A percentile compares a stretch with the other conserved stretches of the same genome.
phyloP scores from a whole-genome alignment of 2,113 vertebrate genomes.

The Albula glossodonta region DNA sequence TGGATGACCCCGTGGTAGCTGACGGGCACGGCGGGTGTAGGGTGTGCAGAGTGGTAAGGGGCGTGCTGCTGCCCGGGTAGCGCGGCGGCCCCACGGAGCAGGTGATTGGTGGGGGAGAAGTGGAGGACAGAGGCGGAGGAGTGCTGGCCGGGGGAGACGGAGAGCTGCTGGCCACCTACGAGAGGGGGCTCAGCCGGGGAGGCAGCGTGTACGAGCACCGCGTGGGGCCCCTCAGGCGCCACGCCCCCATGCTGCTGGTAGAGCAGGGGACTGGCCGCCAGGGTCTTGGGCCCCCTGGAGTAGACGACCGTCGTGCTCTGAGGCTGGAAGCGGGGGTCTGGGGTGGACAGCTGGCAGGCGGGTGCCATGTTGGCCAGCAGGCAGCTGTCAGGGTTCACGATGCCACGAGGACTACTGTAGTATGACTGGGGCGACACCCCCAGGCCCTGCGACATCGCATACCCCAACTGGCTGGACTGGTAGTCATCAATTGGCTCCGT shows the following conservation, averaged over 20 bases:
- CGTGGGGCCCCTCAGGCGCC: conserved; percentile 72
- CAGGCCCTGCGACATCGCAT: conserved; percentile 68
- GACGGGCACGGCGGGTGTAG: conserved; percentile 62
- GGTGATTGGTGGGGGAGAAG: conserved; percentile 72
- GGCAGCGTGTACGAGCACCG: conserved; percentile 72
- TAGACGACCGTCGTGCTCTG: conserved; percentile 84
- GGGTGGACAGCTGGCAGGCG: conserved; percentile 73
- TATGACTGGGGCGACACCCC: conserved; percentile 77
- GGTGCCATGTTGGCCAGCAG: conserved; percentile 52
- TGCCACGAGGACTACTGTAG: conserved; percentile 73
- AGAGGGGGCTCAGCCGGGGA: conserved; percentile 64
- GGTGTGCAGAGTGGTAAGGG: conserved; percentile 62
- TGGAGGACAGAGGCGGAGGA: conserved; percentile 64
- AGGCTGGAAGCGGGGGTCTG: conserved; percentile 82
- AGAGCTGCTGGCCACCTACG: conserved; percentile 52
- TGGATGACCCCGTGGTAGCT: conserved; percentile 76
- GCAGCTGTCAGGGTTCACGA: conserved; percentile 40
- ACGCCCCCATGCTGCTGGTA: conserved; percentile 38
- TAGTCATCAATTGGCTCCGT: conserved; percentile 88
- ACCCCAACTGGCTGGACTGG: conserved; percentile 75
- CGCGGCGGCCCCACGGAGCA: conserved; percentile 62
- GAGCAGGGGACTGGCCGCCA: conserved; percentile 2
- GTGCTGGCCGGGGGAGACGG: conserved; percentile 64
- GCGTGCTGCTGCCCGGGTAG: conserved; percentile 79
- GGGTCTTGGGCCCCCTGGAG: conserved; percentile 77